Conservation (phyloP, 2,797 vertebrate species). For the Scolopax rusticola region DNA sequence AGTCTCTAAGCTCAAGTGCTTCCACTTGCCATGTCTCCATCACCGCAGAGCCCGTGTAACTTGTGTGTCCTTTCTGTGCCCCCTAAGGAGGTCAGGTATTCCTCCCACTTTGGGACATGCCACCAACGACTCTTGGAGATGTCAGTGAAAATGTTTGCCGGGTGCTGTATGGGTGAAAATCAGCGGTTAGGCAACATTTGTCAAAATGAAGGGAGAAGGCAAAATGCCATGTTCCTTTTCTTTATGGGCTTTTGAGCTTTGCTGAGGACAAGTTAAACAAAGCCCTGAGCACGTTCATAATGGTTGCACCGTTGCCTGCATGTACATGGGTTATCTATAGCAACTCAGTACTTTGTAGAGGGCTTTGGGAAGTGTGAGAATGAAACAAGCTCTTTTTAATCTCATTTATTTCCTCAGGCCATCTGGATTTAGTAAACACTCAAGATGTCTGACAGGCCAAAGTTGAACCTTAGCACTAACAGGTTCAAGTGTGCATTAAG, state of each 20-base stretch:
- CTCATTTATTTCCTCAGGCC: constrained; percentile 57
- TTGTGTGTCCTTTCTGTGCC: not conserved
- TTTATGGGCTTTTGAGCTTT: not conserved
- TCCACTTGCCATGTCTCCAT: not conserved
- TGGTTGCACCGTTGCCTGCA: not conserved
- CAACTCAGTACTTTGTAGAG: not conserved
- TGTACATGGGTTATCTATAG: not conserved
- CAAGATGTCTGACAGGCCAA: constrained; percentile 32
- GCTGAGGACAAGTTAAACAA: not conserved
- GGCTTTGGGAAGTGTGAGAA: constrained; percentile 53
- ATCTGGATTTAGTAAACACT: constrained; percentile 68
- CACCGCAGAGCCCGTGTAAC: not conserved
- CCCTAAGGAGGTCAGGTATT: not conserved
- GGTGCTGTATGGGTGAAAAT: not conserved
- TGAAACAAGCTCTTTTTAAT: constrained; percentile 52
- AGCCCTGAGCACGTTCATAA: not conserved
- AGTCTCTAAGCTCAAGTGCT: not conserved
- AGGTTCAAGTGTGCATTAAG: constrained; percentile 34
- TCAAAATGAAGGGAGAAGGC: not conserved
- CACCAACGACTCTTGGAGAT: not conserved
- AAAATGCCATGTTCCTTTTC: not conserved
- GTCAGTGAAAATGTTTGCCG: not conserved
- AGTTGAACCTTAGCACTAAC: constrained; percentile 51
- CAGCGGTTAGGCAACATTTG: not conserved
- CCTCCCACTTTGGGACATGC: not conserved